These are phyloP conservation scores for Dysidea cf. avara DNA, from an alignment of 37 sponge, comb jelly and placozoan species.

Conservation along the genomic window DNA sequence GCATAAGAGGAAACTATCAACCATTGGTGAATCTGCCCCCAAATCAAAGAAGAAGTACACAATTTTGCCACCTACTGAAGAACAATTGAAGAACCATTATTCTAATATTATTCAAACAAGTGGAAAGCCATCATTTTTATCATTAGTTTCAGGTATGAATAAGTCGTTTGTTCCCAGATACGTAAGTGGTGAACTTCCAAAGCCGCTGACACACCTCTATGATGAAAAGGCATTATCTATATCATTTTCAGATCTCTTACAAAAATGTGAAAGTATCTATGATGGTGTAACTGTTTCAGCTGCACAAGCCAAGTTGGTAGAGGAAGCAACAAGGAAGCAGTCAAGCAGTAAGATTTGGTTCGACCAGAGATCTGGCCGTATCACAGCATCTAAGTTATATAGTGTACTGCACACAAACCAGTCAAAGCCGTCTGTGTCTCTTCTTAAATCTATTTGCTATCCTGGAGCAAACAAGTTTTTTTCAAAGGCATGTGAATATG, in stretches of 20 bases:
- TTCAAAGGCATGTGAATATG: conserved; percentile 37
- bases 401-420: conserved; percentile 17
- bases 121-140: conserved; percentile 41
- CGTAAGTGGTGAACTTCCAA: conserved; percentile 25
- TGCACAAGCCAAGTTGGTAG: conserved; percentile 40
- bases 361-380: conserved; percentile 43
- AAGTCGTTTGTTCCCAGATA: conserved; percentile 13
- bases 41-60: too few relatives aligned
- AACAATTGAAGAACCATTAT: conserved; percentile 23
- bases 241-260: conserved; percentile 22
- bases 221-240: conserved; percentile 7
- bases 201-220: conserved; percentile 21
- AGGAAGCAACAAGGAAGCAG: conserved; percentile 40
- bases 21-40: not conserved
- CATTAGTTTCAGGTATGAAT: conserved; percentile 35
- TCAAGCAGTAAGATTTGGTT: conserved; percentile 45
- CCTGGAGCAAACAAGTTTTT: conserved; percentile 22
- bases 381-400: conserved; percentile 62
- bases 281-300: conserved; percentile 1
- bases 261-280: conserved; percentile 33
- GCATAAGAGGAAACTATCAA: conserved; percentile 8
- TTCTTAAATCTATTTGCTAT: conserved; percentile 44
- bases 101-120: conserved; percentile 12
- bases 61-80: conserved; percentile 12
- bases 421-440: conserved; percentile 36